Evolutionary conservation across 2,888 invertebrate genomes (phyloP).

Genomic region (Chamaedrilus cognettii): DNA sequence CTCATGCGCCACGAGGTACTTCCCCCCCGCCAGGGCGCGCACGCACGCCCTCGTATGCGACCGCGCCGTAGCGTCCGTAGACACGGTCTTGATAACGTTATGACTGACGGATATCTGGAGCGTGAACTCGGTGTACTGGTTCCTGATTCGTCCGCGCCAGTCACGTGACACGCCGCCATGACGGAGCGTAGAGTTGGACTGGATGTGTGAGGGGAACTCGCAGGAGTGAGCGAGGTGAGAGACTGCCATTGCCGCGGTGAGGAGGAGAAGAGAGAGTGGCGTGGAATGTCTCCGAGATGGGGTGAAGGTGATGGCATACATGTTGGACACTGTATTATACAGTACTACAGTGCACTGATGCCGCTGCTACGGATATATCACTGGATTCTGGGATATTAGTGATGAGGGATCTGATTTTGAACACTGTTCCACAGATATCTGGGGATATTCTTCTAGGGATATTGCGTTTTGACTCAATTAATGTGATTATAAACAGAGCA

Average conservation of each 20-base stretch:
- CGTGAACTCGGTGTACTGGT: constrained; percentile 22
- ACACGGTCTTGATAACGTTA: constrained; percentile 4
- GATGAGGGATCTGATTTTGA: no score
- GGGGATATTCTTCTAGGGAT: no score
- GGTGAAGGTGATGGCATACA: no score
- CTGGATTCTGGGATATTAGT: no score
- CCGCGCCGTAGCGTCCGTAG: constrained; percentile 15
- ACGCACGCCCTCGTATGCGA: constrained; percentile 28
- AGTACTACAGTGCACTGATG: no score
- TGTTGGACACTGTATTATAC: no score
- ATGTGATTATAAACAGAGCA: no score
- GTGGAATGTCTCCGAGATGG: background rate
- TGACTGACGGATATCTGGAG: constrained; percentile 10
- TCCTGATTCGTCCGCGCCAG: constrained; percentile 26
- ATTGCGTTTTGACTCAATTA: no score
- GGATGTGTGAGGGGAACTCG: constrained; percentile 17
- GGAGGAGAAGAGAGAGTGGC: background rate
- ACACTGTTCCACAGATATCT: no score
- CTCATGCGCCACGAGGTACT: constrained; percentile 30
- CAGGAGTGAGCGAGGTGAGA: background rate
- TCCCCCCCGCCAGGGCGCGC: constrained; percentile 12
- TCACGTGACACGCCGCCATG: background rate
- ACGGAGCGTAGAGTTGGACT: background rate
- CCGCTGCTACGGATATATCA: no score
- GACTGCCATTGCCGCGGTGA: background rate